Conservation (phyloP, 2,113 vertebrate species). For the Romanogobio albipinnatus region DNA sequence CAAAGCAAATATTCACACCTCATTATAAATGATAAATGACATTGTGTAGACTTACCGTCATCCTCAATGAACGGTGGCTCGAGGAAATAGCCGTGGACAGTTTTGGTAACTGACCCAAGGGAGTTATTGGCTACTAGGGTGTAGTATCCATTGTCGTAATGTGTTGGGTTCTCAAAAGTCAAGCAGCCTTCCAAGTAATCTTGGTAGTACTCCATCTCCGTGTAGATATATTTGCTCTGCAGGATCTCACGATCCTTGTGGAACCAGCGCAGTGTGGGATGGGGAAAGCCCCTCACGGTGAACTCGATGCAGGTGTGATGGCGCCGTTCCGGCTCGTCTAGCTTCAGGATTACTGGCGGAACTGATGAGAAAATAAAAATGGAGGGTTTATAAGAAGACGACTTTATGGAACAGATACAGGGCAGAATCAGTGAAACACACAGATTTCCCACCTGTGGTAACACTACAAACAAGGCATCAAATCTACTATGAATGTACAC, state of each 20-base stretch:
- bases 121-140: slow-evolving; percentile 91
- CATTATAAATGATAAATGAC: background rate
- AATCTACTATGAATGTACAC: background rate
- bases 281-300: slow-evolving; percentile 90
- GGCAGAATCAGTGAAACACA: background rate
- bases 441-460: background rate
- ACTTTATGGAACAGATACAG: background rate
- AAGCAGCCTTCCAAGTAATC: slow-evolving; percentile 93
- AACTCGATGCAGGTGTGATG: slow-evolving; percentile 96
- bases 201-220: slow-evolving; percentile 87
- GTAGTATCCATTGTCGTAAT: slow-evolving; percentile 98
- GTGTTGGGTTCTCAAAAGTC: slow-evolving; percentile 93
- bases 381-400: background rate
- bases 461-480: background rate
- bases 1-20: background rate
- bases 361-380: slow-evolving; percentile 71
- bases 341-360: slow-evolving; percentile 89
- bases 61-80: slow-evolving; percentile 70
- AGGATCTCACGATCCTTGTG: slow-evolving; percentile 84
- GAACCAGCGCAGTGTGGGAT: slow-evolving; percentile 90
- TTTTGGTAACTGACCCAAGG: slow-evolving; percentile 88
- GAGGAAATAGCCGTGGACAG: slow-evolving; percentile 92
- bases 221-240: slow-evolving; percentile 84
- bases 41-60: slow-evolving; percentile 55
- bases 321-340: slow-evolving; percentile 88